Evolutionary conservation across 2,113 vertebrate species (phyloP).

Genomic region (Labeo rohita): DNA sequence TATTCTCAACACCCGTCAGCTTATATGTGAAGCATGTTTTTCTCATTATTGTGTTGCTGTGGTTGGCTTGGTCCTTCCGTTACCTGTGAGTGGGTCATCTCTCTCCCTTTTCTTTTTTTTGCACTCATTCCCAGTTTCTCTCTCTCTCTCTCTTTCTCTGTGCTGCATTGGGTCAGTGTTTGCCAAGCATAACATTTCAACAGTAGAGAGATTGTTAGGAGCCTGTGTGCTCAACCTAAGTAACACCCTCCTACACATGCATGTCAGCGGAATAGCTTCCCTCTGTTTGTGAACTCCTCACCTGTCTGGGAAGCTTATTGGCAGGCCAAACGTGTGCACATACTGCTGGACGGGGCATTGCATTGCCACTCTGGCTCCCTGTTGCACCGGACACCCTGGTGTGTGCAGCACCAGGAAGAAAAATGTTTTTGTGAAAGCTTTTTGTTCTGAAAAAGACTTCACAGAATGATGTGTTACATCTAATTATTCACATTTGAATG

Average conservation of each 20-base stretch:
- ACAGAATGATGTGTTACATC: constrained; percentile 28
- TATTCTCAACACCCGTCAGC: not conserved
- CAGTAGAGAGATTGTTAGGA: constrained; percentile 66
- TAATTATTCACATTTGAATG: constrained; percentile 12
- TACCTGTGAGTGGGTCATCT: constrained; percentile 16
- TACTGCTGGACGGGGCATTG: not conserved
- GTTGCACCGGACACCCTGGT: not conserved
- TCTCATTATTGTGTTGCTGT: not conserved
- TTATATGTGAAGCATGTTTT: constrained; percentile 24
- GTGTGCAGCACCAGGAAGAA: not conserved
- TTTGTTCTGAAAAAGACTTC: constrained; percentile 20
- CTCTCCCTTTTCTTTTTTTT: constrained; percentile 16
- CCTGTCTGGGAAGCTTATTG: constrained; percentile 52
- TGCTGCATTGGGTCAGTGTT: constrained; percentile 41
- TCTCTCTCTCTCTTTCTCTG: not conserved
- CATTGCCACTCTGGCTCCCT: not conserved
- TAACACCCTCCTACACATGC: constrained; percentile 28
- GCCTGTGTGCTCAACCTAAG: constrained; percentile 61
- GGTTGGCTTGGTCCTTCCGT: constrained; percentile 25
- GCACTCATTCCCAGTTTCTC: constrained; percentile 34
- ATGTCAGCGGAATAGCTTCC: constrained; percentile 57
- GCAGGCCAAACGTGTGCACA: constrained; percentile 24
- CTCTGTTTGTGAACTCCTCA: constrained; percentile 54
- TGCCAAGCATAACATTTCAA: constrained; percentile 73
- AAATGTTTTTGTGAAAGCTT: constrained; percentile 3